Evolutionary conservation across 2,888 invertebrate genomes (phyloP).

Genomic region (Eupithecia tripunctaria): DNA sequence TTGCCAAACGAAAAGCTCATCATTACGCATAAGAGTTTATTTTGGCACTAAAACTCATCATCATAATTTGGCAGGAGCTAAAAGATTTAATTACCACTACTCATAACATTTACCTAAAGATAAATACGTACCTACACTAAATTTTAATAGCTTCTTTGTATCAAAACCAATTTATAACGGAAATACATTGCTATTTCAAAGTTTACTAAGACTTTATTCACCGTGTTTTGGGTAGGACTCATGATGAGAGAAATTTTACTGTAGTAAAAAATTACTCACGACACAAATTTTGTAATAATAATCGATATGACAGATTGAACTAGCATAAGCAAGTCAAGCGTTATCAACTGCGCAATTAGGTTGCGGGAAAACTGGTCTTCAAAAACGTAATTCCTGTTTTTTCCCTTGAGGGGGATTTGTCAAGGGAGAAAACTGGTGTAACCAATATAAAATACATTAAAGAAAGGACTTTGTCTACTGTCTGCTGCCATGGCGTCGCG

Average conservation of each 20-base stretch:
- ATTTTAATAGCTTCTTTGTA: too few species aligned
- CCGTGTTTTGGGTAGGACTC: neutral
- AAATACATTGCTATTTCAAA: too few species aligned
- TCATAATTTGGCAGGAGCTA: constrained; percentile 13
- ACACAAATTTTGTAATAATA: neutral
- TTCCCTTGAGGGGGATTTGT: too few species aligned
- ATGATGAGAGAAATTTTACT: too few species aligned
- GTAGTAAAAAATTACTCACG: neutral
- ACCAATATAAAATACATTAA: too few species aligned
- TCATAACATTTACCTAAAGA: neutral
- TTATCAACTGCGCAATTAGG: too few species aligned
- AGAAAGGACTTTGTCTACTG: constrained; percentile 1
- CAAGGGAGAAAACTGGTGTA: too few species aligned
- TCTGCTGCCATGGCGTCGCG: neutral
- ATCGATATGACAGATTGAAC: neutral
- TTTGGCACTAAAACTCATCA: constrained; percentile 18
- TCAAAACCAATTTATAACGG: too few species aligned
- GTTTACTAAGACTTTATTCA: neutral
- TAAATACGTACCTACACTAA: too few species aligned
- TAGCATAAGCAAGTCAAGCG: neutral
- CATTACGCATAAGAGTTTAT: constrained; percentile 7
- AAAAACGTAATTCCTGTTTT: too few species aligned
- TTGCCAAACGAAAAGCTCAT: constrained; percentile 6
- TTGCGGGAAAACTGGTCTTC: too few species aligned
- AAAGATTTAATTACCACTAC: neutral